Percentiles rank a stretch among this genome's conserved stretches.
phyloP scores from a whole-genome alignment of 1,140 invertebrate species.

The Vollenhovia emeryi region DNA sequence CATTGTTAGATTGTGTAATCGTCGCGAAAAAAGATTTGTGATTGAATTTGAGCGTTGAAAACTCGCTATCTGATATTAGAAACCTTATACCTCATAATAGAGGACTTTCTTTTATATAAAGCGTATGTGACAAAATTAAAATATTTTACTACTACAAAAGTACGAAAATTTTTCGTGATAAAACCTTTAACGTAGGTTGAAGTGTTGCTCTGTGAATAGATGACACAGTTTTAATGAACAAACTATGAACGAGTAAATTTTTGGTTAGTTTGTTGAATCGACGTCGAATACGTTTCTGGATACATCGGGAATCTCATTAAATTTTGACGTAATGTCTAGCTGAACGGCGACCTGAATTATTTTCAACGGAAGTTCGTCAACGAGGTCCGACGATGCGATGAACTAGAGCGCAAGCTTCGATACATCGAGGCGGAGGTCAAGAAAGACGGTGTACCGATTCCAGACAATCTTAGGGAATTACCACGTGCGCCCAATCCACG shows the following conservation, averaged over 20 bases:
- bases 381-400: slow-evolving; percentile 71
- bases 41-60: no score
- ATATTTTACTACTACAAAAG: no score
- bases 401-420: slow-evolving; percentile 92
- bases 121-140: no score
- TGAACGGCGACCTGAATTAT: slow-evolving; percentile 93
- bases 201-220: background rate
- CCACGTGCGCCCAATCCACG: slow-evolving; percentile 96
- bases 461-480: slow-evolving; percentile 93
- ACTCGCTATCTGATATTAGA: no score
- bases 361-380: slow-evolving; percentile 89
- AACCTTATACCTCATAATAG: no score
- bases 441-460: slow-evolving; percentile 94
- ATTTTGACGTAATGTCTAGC: slow-evolving; percentile 83
- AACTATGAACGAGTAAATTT: no score
- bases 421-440: slow-evolving; percentile 98
- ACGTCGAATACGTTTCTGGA: no score
- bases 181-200: background rate
- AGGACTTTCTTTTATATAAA: no score
- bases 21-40: no score
- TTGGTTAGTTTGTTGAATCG: no score
- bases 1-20: no score
- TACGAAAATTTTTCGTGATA: background rate
- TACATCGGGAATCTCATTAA: background rate
- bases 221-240: background rate